These are phyloP conservation scores for Halocaridina rubra DNA, from an alignment of 2,888 invertebrate genomes.

Conservation along the genomic window DNA sequence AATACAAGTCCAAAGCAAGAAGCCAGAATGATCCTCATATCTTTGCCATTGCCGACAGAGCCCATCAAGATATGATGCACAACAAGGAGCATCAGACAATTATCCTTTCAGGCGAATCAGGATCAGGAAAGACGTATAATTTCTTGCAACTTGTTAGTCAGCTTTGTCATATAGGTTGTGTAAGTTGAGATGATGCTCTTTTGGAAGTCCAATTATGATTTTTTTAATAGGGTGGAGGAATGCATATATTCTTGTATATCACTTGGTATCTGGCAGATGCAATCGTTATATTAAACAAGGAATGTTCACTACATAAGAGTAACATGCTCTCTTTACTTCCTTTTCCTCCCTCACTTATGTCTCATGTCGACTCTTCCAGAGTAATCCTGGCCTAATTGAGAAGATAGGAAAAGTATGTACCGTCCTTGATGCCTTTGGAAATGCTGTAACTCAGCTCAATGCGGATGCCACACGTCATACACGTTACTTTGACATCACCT, in stretches of 20 bases:
- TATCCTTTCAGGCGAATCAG: conserved; percentile 88
- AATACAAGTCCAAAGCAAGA: conserved; percentile 85
- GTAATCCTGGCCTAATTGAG: conserved; percentile 64
- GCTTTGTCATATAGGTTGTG: conserved; percentile 83
- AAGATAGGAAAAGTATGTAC: conserved; percentile 78
- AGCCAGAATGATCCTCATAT: conserved; percentile 92
- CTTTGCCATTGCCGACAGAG: conserved; percentile 88
- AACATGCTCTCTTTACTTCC: background rate
- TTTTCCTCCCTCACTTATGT: background rate
- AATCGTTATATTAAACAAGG: no score
- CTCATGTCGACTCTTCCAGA: conserved; percentile 31
- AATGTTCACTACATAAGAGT: no score
- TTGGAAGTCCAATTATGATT: no score
- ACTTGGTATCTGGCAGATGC: no score
- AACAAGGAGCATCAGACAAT: conserved; percentile 86
- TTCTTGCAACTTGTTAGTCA: conserved; percentile 84
- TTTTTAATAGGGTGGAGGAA: no score
- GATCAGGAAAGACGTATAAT: conserved; percentile 90
- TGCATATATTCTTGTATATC: no score
- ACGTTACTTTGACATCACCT: conserved; percentile 84
- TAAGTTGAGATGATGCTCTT: conserved; percentile 66
- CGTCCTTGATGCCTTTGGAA: conserved; percentile 82
- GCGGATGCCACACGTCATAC: conserved; percentile 87
- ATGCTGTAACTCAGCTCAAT: conserved; percentile 87
- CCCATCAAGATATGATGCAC: conserved; percentile 91